Evolutionary conservation across 1,140 invertebrate genomes (phyloP).

Genomic region (Apis florea): DNA sequence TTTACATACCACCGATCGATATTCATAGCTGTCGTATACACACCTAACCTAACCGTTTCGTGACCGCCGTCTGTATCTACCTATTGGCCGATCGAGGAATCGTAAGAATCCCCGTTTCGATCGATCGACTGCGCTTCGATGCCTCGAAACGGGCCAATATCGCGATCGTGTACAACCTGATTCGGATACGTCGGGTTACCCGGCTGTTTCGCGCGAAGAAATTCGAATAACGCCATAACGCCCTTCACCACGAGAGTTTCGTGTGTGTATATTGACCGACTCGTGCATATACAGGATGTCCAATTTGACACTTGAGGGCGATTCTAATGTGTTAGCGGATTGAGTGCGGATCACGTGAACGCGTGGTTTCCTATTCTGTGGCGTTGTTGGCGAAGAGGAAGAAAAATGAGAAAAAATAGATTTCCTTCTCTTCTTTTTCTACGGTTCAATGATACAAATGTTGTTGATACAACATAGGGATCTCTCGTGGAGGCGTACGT

Average conservation of each 20-base stretch:
- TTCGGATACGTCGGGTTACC: not conserved
- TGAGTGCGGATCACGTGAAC: too few relatives aligned
- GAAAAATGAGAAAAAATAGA: too few relatives aligned
- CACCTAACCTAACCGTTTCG: not conserved
- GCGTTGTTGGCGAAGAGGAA: too few relatives aligned
- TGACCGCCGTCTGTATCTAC: not conserved
- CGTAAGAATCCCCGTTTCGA: not conserved
- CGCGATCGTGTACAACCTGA: not conserved
- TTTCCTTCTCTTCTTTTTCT: too few relatives aligned
- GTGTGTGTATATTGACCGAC: not conserved
- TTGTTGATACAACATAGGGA: too few relatives aligned
- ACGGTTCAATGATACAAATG: too few relatives aligned
- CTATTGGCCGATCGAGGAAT: not conserved
- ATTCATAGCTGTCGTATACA: not conserved
- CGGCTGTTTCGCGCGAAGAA: not conserved
- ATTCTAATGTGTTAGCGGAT: too few relatives aligned
- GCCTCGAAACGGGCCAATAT: slow-evolving; percentile 23
- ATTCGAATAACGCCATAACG: not conserved
- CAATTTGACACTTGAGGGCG: too few relatives aligned
- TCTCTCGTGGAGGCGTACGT: too few relatives aligned
- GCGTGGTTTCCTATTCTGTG: too few relatives aligned
- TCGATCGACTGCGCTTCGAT: not conserved
- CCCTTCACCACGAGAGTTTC: not conserved
- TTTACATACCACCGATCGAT: not conserved
- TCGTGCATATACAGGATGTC: not conserved